phyloP scores from a whole-genome alignment of 2,797 vertebrate genomes.

The Argya squamiceps region DNA sequence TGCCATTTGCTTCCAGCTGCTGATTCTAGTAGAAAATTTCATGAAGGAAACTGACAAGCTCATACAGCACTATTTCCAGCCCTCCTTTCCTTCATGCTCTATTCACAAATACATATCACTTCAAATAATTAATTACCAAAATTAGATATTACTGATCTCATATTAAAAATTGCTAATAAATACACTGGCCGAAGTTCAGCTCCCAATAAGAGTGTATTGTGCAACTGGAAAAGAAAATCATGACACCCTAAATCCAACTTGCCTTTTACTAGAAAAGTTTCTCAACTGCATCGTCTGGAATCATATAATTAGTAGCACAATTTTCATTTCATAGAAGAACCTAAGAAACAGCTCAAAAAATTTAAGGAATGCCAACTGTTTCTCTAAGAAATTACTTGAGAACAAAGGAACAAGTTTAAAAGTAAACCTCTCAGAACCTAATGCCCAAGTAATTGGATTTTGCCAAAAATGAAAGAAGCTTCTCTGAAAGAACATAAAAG shows the following conservation, averaged over 20 bases:
- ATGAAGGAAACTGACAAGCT: not conserved
- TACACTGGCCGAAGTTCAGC: not conserved
- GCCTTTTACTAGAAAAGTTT: not conserved
- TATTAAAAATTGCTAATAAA: not conserved
- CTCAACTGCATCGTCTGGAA: not conserved
- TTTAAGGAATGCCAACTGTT: not conserved
- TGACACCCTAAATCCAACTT: not conserved
- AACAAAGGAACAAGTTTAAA: not conserved
- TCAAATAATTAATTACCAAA: not conserved
- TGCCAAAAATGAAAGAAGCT: not conserved
- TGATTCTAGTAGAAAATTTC: not conserved
- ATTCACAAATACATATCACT: not conserved
- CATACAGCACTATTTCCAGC: not conserved
- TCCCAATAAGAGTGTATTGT: not conserved
- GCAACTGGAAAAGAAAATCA: not conserved
- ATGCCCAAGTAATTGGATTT: not conserved
- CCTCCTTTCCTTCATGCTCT: not conserved
- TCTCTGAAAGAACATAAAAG: not conserved
- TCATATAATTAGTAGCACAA: not conserved
- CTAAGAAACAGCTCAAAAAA: not conserved
- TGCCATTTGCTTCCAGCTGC: not conserved
- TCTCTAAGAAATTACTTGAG: not conserved
- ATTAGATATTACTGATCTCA: not conserved
- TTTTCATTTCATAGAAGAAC: not conserved
- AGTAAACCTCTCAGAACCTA: not conserved